Percentiles rank a stretch among this genome's conserved stretches.
Evolutionary conservation across 2,113 vertebrate genomes (phyloP).

Genomic region (Pluvialis apricaria): DNA sequence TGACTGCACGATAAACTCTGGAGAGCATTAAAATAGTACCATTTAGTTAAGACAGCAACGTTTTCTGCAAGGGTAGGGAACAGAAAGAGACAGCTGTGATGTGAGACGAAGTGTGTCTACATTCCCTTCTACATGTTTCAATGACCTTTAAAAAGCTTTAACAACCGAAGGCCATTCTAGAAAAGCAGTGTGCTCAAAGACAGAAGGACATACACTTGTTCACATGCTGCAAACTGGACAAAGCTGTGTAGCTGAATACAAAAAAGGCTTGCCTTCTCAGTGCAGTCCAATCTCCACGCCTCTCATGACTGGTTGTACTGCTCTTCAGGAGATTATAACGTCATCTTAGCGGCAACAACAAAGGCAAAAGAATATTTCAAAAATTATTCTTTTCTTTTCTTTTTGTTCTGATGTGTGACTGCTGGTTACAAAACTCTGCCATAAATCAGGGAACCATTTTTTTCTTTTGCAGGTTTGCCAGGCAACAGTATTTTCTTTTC

Average conservation of each 20-base stretch:
- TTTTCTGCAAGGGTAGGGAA: not conserved
- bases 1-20: not conserved
- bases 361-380: constrained; percentile 69
- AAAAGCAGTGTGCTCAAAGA: not conserved
- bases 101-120: not conserved
- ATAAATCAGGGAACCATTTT: constrained; percentile 19
- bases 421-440: constrained; percentile 51
- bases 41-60: not conserved
- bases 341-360: constrained; percentile 58
- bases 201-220: not conserved
- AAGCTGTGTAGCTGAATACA: not conserved
- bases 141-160: not conserved
- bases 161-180: not conserved
- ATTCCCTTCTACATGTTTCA: not conserved
- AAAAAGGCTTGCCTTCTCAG: not conserved
- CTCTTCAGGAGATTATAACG: not conserved
- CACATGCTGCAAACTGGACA: not conserved
- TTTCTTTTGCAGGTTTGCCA: constrained; percentile 56
- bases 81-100: not conserved
- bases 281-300: not conserved
- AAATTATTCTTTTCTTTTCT: constrained; percentile 56
- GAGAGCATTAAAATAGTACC: not conserved
- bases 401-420: constrained; percentile 51
- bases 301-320: not conserved
- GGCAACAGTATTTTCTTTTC: constrained; percentile 59